Percentiles rank a stretch among this genome's conserved stretches.
Evolutionary conservation across 2,888 invertebrate genomes (phyloP).

Genomic region (Drosophila engyochracea): DNA sequence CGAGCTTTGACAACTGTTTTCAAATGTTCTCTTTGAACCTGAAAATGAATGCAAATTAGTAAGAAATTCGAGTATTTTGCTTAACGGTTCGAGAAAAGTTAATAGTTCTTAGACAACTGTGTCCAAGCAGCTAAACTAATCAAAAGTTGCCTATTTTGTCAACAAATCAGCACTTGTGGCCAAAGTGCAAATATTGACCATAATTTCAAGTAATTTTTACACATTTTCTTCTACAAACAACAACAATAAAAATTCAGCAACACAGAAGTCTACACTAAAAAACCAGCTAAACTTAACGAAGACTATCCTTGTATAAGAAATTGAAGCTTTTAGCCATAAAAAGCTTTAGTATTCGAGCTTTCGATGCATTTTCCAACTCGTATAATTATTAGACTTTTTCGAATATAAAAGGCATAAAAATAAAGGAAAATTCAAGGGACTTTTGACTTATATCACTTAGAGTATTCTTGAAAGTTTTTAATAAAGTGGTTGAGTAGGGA

Average conservation of each 20-base stretch:
- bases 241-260: neutral
- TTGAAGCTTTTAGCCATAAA: constrained; percentile 8
- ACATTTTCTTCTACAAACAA: neutral
- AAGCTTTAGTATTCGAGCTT: neutral
- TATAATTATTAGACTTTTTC: neutral
- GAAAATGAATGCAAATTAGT: constrained; percentile 54
- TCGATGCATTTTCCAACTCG: neutral
- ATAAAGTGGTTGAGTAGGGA: neutral
- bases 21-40: constrained; percentile 51
- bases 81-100: constrained; percentile 11
- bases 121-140: neutral
- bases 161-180: neutral
- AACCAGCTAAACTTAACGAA: neutral
- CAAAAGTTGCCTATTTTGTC: neutral
- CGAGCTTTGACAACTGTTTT: constrained; percentile 55
- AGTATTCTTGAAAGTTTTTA: neutral
- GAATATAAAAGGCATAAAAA: neutral
- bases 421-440: neutral
- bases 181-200: neutral
- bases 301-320: fast-evolving
- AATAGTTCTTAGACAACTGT: constrained; percentile 2
- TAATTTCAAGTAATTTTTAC: no score
- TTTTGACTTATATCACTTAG: neutral
- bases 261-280: constrained; percentile 32
- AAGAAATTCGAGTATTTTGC: constrained; percentile 15